Conservation (phyloP, 53 echinoderm and acorn worm genomes). For the Arbacia lixula region DNA sequence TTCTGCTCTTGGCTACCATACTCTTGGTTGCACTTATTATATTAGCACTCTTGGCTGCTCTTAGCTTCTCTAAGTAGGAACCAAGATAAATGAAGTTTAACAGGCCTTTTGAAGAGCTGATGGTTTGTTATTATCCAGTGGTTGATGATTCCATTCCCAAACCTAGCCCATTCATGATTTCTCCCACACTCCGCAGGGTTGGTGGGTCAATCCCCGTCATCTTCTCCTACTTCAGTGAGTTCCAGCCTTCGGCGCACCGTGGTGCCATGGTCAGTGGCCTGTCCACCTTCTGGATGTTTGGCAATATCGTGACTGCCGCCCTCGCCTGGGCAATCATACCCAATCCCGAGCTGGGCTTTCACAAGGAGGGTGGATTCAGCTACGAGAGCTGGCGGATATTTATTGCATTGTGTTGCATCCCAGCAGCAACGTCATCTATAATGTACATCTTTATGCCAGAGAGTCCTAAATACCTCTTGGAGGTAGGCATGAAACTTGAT, state of each 20-base stretch:
- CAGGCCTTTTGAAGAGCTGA: too few species aligned
- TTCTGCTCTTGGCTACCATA: too few species aligned
- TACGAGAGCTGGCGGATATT: slow-evolving; percentile 93
- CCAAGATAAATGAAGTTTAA: too few species aligned
- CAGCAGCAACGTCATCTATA: slow-evolving; percentile 75
- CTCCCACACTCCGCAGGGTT: too few species aligned
- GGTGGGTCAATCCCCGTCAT: slow-evolving; percentile 94
- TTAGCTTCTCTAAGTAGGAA: too few species aligned
- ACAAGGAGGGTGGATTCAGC: slow-evolving; percentile 61
- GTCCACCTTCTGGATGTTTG: slow-evolving; percentile 91
- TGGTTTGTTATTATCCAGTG: too few species aligned
- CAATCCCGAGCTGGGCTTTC: slow-evolving; percentile 46
- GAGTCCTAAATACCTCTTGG: slow-evolving; percentile 91
- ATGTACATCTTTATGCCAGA: slow-evolving; percentile 79
- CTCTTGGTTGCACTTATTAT: too few species aligned
- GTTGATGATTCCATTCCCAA: too few species aligned
- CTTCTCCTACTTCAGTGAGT: slow-evolving; percentile 94
- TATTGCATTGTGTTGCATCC: slow-evolving; percentile 80
- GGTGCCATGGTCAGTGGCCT: slow-evolving; percentile 88
- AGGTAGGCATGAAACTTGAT: too few species aligned
- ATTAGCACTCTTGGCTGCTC: too few species aligned
- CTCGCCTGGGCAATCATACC: slow-evolving; percentile 93
- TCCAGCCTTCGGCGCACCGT: slow-evolving; percentile 71
- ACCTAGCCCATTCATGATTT: too few species aligned
- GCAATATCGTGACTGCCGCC: slow-evolving; percentile 82